Base-by-base conservation (phyloP, 2,113 vertebrate species). In the Xyliphius kryptos region DNA sequence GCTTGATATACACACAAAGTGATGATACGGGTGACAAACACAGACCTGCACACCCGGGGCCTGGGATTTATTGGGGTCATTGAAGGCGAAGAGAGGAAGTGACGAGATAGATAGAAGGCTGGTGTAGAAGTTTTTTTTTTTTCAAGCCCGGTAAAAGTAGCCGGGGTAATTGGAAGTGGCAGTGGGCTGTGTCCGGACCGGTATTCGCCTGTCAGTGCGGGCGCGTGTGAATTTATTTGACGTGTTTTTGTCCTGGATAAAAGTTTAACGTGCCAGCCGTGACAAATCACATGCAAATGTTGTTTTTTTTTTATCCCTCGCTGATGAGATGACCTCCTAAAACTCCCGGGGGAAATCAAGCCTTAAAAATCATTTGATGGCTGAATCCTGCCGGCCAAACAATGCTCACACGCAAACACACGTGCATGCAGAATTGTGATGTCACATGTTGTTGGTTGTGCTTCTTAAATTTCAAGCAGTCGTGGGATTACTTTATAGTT, bases 251-350 rank as follows among this genome's bases (percentile, higher is more conserved):
- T 94, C 91, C 90, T n/a, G 86, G 89, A 91, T 92, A 93, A 93
- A 93, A 91, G 89, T 91, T 91, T 90, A 91, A 91, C 91, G 89
- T 91, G 86, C 87, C 88, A 83, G 91, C 90, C 87, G 90, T 91
- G 89, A 91, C 90, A 92, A 94, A 97, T 95, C 80, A 86, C 89
- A 97, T 97, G 93, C 92, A 92, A 95, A 97, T 95, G 86, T 90
- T 91, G 88, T 93, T 92, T 93, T 61, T 73, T 93, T 90, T 43
- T n/a, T n/a, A 12, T 93, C 92, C 90, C 86, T 88, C 81, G 85
- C 89, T 88, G 87, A 91, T 90, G 89, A 92, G 90, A 90, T 91
- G 91, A 92, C 89, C 89, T 81, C 88, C 90, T 91, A 90, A 81
- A 77, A 89, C 90, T 90, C 86, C 88, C 89, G 79, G 72, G 88